Evolutionary conservation across 2,888 invertebrate genomes (phyloP).

Genomic region (Nymphalis urticae): DNA sequence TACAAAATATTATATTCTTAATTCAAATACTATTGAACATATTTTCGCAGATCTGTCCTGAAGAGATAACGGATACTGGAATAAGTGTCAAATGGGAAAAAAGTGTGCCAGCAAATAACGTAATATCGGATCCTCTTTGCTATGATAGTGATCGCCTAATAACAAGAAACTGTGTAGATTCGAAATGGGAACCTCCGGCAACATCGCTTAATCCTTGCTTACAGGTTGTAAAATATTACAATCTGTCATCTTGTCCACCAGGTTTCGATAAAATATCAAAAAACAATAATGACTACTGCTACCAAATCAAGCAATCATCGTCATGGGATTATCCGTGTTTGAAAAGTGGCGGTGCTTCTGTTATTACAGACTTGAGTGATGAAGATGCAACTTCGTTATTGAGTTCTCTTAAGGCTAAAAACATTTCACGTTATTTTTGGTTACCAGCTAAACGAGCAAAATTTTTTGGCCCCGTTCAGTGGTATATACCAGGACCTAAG

Average conservation of each 20-base stretch:
- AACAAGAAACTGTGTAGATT: conserved; percentile 60
- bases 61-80: conserved; percentile 57
- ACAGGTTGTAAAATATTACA: conserved; percentile 52
- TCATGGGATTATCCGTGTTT: conserved; percentile 68
- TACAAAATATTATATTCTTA: neutral
- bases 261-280: conserved; percentile 59
- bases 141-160: conserved; percentile 53
- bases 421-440: conserved; percentile 67
- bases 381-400: conserved; percentile 56
- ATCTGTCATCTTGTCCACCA: conserved; percentile 60
- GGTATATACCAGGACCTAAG: conserved; percentile 75
- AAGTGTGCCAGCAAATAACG: conserved; percentile 49
- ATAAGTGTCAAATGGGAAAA: conserved; percentile 62
- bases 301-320: conserved; percentile 53
- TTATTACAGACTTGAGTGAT: conserved; percentile 61
- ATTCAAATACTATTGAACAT: neutral
- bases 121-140: conserved; percentile 63
- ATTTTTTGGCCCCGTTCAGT: conserved; percentile 66
- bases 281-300: conserved; percentile 61
- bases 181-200: conserved; percentile 57
- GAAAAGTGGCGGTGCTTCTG: conserved; percentile 64
- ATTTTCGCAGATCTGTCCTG: conserved; percentile 59
- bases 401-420: conserved; percentile 50
- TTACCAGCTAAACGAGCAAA: conserved; percentile 72
- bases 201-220: conserved; percentile 54